Base-by-base conservation (phyloP, 2,888 invertebrate species). In the Hydrotaea cyrtoneurina region DNA sequence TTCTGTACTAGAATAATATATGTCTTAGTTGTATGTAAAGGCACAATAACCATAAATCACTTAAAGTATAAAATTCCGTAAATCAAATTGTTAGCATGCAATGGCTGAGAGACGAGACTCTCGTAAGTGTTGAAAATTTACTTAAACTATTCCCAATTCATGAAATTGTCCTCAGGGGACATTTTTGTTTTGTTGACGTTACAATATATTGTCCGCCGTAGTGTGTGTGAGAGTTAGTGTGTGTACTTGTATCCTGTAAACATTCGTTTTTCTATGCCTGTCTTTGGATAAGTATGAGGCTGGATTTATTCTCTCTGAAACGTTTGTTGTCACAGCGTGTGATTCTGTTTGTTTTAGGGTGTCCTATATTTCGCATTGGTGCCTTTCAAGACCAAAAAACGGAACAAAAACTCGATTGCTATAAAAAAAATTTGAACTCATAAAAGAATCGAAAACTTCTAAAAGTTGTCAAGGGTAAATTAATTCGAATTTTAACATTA, bases 61-160 rank as follows among this genome's bases (percentile, higher is more conserved):
- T 26, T 66, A 43, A 21, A 66, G 66, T 66, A 64, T 21, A 66
- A 43, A 66, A 66, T 2, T 66, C 21, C 36, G 39, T 66, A 66
- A 66, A 43, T 66, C 66, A 66, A 66, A 66, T 66, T 43, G 66
- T 43, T 36, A 66, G 13, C 66, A 43, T 36, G 64, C 64, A n/a
- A 31, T 39, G 64, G n/a, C 10, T n/a, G 64, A 39, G 64, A 39
- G 31, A 17, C 36, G 31, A 36, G 36, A 64, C 11, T 31, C 36
- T 66, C n/a, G n/a, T 43, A 66, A 39, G 39, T 66, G 66, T 66
- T 66, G 66, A 66, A 66, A 66, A 36, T 66, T 66, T 36, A 59
- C 59, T 59, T 59, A 59, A 59, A 59, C 59, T 59, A 59, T 59
- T 59, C 39, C 64, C 66, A 36, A 66, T 66, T 66, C 21, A 39